Base-by-base conservation (phyloP, 2,797 vertebrate genomes). In the Morus bassanus region DNA sequence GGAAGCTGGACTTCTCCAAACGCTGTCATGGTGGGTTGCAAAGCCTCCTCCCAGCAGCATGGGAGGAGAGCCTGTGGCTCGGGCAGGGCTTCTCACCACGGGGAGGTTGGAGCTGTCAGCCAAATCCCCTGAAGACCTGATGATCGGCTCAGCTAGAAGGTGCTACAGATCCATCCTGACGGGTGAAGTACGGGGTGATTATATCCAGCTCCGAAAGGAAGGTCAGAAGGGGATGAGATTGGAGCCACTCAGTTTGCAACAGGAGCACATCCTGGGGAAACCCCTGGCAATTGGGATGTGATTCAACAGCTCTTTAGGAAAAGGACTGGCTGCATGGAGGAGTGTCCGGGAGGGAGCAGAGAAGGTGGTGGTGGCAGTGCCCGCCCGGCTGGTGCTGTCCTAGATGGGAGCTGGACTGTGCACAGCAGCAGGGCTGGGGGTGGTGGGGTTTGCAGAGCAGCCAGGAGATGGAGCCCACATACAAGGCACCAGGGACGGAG, bases 391-490 rank as follows among this genome's bases (percentile, higher is more conserved):
- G 25, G 24, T 11, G 27, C 12, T 53, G 70, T 27, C 48, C 63
- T 14, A 19, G 37, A 22, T 35, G 37, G 43, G 33, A 54, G 8
- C 33, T 1, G 7, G 57, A 30, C 31, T 7, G n/a, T 18, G 57
- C 18, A 3, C 25, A 48, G 65, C 61, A 75, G 69, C 83, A 60
- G 53, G 31, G 10, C 18, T 19, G 46, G 54, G 73, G 84, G 54
- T 43, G 28, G 33, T 1, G 46, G 81, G 85, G 68, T 85, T 92
- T 89, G 88, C 82, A 53, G 88, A 92, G 79, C 93, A 95, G 89
- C 94, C 93, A 94, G 93, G 82, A 97, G 95, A 70, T 96, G 94
- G 91, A 95, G 95, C 94, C 72, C 88, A 91, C 51, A 80, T 39
- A 69, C 88, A 83, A 85, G 45, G 51, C 57, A 89, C 39, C 84